These are phyloP conservation scores for Ovis canadensis DNA, from an alignment of 2,113 vertebrate genomes.

Conservation along the genomic window DNA sequence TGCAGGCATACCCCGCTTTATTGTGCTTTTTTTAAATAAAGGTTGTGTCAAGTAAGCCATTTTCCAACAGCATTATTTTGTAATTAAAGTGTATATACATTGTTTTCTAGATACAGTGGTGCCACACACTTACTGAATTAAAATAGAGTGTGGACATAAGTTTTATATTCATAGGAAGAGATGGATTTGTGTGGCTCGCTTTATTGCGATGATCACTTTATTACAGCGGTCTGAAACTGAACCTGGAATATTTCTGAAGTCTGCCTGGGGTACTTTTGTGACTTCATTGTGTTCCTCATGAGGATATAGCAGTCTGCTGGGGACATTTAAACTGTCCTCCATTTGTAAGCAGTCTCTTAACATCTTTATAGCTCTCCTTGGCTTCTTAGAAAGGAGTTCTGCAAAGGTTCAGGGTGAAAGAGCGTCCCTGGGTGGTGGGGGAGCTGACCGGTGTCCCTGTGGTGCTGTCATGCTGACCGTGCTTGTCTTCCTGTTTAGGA, in stretches of 20 bases:
- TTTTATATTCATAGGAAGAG: background rate
- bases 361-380: background rate
- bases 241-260: background rate
- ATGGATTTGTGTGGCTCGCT: background rate
- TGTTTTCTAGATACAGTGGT: background rate
- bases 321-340: background rate
- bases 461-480: background rate
- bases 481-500: constrained; percentile 81
- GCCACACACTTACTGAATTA: background rate
- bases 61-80: background rate
- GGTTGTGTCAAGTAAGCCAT: background rate
- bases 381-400: background rate
- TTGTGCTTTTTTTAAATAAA: background rate
- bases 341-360: background rate
- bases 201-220: background rate
- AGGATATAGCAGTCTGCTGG: background rate
- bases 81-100: background rate
- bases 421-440: background rate
- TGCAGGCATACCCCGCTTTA: background rate
- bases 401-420: background rate
- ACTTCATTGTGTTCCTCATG: background rate
- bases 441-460: background rate
- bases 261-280: background rate
- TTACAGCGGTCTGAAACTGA: background rate
- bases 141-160: background rate